Conservation (phyloP, 2,797 vertebrate species). For the Pangasius macronema region DNA sequence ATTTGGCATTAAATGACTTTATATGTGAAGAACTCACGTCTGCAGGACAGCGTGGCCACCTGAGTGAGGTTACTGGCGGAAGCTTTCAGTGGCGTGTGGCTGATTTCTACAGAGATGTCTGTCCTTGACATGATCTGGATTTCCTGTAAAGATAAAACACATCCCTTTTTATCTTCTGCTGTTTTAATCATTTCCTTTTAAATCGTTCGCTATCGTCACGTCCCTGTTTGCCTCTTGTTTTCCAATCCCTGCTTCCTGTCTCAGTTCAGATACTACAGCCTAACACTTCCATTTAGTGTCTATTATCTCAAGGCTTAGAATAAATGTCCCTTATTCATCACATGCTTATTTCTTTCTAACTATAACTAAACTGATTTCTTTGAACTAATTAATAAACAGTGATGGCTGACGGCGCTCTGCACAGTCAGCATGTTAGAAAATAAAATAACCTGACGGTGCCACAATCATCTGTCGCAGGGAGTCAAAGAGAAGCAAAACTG, state of each 20-base stretch:
- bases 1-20: not conserved
- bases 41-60: slow-evolving; percentile 87
- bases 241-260: not conserved
- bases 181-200: not conserved
- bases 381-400: too few species aligned
- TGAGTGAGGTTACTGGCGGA: slow-evolving; percentile 88
- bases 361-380: not conserved
- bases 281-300: not conserved
- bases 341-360: not conserved
- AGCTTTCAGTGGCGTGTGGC: slow-evolving; percentile 81
- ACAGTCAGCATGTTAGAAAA: too few species aligned
- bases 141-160: slow-evolving; percentile 73
- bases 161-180: not conserved
- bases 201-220: not conserved
- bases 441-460: too few species aligned
- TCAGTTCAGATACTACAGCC: not conserved
- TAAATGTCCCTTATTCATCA: not conserved
- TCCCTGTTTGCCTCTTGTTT: not conserved
- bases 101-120: slow-evolving; percentile 79
- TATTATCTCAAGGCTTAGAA: not conserved
- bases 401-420: too few species aligned
- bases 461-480: too few species aligned
- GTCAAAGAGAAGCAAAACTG: too few species aligned
- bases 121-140: slow-evolving; percentile 82
- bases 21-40: slow-evolving; percentile 74